A percentile compares a stretch with the other conserved stretches of the same genome.
Evolutionary conservation across 2,797 vertebrate genomes (phyloP).

Genomic region (Uromys caudimaculatus): DNA sequence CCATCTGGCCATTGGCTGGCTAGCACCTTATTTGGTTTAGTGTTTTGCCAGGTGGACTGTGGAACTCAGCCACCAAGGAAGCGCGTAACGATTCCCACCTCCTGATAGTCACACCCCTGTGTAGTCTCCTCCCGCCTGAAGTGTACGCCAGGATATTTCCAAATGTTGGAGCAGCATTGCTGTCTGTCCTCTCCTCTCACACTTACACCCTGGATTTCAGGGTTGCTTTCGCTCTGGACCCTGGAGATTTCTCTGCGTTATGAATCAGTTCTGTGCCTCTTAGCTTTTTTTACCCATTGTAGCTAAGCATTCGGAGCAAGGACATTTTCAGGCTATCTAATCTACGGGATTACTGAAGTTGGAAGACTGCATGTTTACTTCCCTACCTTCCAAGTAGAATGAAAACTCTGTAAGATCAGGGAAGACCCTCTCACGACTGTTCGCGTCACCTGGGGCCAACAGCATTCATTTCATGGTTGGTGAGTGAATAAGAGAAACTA

Average conservation of each 20-base stretch:
- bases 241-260: not conserved
- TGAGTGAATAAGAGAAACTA: conserved; percentile 47
- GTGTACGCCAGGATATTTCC: not conserved
- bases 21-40: not conserved
- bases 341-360: not conserved
- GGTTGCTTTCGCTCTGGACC: not conserved
- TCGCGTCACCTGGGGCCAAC: not conserved
- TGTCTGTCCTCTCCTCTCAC: not conserved
- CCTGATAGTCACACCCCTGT: not conserved
- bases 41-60: not conserved
- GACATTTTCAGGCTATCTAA: not conserved
- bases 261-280: not conserved
- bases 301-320: not conserved
- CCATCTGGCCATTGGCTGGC: not conserved
- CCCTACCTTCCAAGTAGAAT: not conserved
- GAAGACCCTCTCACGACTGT: not conserved
- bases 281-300: not conserved
- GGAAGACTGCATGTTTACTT: not conserved
- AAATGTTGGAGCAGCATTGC: not conserved
- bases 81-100: not conserved
- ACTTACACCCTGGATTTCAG: not conserved
- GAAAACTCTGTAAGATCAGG: not conserved
- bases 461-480: not conserved
- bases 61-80: not conserved
- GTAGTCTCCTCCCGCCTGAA: not conserved